Percentiles rank a stretch among this genome's conserved stretches.
Conservation (phyloP, 2,888 invertebrate species). For the Branchellion lobata region DNA sequence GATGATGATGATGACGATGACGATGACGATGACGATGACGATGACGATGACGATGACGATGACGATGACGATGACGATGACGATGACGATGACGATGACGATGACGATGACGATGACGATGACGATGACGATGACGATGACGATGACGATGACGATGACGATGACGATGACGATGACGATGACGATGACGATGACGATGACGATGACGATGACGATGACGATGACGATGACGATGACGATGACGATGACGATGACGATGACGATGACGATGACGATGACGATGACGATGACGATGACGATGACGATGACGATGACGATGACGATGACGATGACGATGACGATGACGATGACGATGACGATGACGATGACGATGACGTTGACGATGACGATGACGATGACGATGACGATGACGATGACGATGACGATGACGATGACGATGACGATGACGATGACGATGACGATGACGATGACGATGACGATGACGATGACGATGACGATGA, state of each 20-base stretch:
- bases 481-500: conserved; percentile 23
- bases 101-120: no score
- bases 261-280: no score
- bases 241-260: conserved; percentile 5
- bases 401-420: conserved; percentile 4
- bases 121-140: no score
- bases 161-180: no score
- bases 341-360: conserved; percentile 31
- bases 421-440: background rate
- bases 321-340: conserved; percentile 29
- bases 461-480: conserved; percentile 1
- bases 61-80: no score
- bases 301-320: conserved; percentile 27
- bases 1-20: conserved; percentile 38
- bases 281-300: conserved; percentile 30
- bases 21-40: conserved; percentile 16
- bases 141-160: no score
- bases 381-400: conserved; percentile 26
- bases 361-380: conserved; percentile 34
- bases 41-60: conserved; percentile 33
- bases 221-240: background rate
- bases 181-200: no score
- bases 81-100: no score
- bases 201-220: no score
- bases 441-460: background rate